Evolutionary conservation across 2,113 vertebrate species (phyloP).

Genomic region (Sinocyclocheilus anshuiensis): DNA sequence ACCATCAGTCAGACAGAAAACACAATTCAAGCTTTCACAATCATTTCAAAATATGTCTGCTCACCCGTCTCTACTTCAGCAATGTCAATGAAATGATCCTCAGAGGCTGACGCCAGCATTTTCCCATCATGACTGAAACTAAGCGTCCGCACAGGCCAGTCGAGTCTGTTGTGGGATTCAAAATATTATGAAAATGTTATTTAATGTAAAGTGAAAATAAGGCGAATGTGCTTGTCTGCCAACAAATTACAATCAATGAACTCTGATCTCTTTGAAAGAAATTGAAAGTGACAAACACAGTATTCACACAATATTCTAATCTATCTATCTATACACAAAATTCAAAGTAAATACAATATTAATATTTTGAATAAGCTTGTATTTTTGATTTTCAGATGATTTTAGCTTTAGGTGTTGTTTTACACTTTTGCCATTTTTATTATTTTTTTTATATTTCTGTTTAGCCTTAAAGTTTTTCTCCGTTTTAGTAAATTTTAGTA

Average conservation of each 20-base stretch:
- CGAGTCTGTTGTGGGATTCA: conserved; percentile 76
- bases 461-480: background rate
- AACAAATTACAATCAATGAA: background rate
- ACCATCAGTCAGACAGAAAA: background rate
- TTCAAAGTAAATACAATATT: background rate
- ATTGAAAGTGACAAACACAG: background rate
- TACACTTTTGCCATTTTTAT: no score
- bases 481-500: background rate
- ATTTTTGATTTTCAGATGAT: background rate
- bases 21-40: background rate
- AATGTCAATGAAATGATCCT: conserved; percentile 98
- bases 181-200: background rate
- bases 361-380: background rate
- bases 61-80: conserved; percentile 96
- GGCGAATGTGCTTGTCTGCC: no score
- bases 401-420: no score
- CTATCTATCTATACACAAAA: no score
- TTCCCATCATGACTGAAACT: conserved; percentile 98
- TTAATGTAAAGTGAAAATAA: no score
- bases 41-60: background rate
- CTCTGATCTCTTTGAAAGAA: background rate
- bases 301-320: no score
- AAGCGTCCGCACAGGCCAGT: conserved; percentile 95
- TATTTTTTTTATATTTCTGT: no score
- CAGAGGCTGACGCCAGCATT: conserved; percentile 94